Evolutionary conservation across 2,113 vertebrate genomes (phyloP).

Genomic region (Rhagologus leucostigma): DNA sequence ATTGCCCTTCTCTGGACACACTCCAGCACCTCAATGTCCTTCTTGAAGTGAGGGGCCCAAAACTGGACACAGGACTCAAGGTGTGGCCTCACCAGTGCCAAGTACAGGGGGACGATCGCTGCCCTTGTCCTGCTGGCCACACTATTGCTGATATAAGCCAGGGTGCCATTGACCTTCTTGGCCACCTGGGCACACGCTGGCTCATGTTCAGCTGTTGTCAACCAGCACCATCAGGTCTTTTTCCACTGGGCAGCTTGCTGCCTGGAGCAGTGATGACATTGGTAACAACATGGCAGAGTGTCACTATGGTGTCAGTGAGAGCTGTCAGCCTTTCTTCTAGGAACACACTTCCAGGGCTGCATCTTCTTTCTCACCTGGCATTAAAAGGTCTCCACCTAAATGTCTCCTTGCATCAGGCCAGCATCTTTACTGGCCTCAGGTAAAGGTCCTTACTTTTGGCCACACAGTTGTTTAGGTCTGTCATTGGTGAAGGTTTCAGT

Average conservation of each 20-base stretch:
- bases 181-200: background rate
- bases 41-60: background rate
- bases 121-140: too few species aligned
- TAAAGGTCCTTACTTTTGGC: background rate
- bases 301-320: background rate
- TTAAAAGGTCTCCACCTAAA: background rate
- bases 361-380: background rate
- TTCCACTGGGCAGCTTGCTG: background rate
- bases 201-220: background rate
- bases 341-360: background rate
- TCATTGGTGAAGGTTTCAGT: background rate
- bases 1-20: background rate
- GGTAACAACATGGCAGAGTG: background rate
- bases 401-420: background rate
- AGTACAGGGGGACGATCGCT: background rate
- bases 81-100: background rate
- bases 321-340: background rate
- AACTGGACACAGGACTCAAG: background rate
- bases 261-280: background rate
- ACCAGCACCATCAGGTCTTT: background rate
- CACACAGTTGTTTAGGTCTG: background rate
- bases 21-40: background rate
- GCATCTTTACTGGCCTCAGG: background rate
- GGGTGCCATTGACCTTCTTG: background rate
- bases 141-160: too few species aligned